Evolutionary conservation across 2,797 vertebrate genomes (phyloP).

Genomic region (Pseudochirops corinnae): DNA sequence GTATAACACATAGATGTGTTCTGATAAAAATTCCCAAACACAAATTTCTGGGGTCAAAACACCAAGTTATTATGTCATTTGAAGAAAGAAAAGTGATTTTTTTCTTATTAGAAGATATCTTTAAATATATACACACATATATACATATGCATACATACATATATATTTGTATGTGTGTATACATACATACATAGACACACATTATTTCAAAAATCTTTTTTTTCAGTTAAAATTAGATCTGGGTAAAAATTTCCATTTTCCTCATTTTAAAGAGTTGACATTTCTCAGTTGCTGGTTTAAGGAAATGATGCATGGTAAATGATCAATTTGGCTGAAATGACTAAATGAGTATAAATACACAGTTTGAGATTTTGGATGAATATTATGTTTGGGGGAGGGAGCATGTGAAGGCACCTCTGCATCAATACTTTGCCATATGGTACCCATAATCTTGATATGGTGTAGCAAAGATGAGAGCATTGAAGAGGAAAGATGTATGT

Average conservation of each 20-base stretch:
- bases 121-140: background rate
- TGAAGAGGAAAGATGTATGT: rapidly evolving
- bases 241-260: background rate
- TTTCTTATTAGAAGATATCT: background rate
- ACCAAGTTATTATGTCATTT: background rate
- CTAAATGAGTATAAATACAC: conserved; percentile 33
- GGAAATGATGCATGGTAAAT: conserved; percentile 29
- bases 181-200: background rate
- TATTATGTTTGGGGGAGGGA: background rate
- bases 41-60: background rate
- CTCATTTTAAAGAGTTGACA: background rate
- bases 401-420: background rate
- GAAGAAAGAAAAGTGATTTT: background rate
- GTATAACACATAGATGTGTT: background rate
- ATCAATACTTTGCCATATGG: background rate
- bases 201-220: conserved; percentile 45
- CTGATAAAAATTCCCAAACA: background rate
- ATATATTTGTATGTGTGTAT: too few species aligned
- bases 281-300: conserved; percentile 43
- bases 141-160: too few species aligned
- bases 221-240: conserved; percentile 44
- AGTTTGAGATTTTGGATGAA: conserved; percentile 16
- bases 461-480: background rate
- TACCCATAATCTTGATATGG: background rate
- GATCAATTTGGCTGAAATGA: background rate